Base-by-base conservation (phyloP, 2,797 vertebrate species). In the Enoplosus armatus region DNA sequence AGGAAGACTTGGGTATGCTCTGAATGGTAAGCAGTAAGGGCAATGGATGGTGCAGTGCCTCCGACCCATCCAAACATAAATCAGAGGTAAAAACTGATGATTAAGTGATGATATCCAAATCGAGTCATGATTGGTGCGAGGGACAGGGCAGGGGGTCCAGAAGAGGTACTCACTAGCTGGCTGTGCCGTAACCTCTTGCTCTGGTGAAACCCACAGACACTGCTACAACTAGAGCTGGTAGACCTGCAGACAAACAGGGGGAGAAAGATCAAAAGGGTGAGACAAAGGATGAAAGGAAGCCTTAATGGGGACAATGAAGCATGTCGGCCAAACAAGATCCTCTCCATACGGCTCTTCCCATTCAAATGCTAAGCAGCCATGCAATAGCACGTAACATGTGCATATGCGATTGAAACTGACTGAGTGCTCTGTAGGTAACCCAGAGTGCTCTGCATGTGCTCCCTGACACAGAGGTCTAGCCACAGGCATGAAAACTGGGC, bases 141-240 rank as follows among this genome's bases (percentile, higher is more conserved):
- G 64, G 15, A 58, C 26, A n/a, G 29, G 48, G 33, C 39, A 43
- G 33, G 41, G 50, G 35, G 26, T 48, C 22, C 14, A 29, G 43
- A 6, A 26, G 61, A 8, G 22, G 66, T 91, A 98, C 98, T 94
- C 95, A 99, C 98, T 99, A 99, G 96, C 95, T 99, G 24, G 96
- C 90, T 2, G 98, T 99, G 81, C 98, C 98, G 0, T 99, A 99
- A 92, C 98, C 98, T 95, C 99, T 97, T 47, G 98, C 98, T 93
- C 98, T 95, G 15, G 98, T 99, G 92, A 99, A 99, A 89, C 98
- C 98, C 0, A 99, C 98, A 0, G 98, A 99, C 90, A 99, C 97
- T 0, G 98, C 98, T 68, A 99, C 98, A 81, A 99, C 97, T 24
- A 99, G 95, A 43, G 98, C 98, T 64, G 98, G 98, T 87, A 99